A percentile compares a stretch with the other conserved stretches of the same genome.
Evolutionary conservation across 2,113 vertebrate genomes (phyloP).

Genomic region (Erythrolamprus reginae): DNA sequence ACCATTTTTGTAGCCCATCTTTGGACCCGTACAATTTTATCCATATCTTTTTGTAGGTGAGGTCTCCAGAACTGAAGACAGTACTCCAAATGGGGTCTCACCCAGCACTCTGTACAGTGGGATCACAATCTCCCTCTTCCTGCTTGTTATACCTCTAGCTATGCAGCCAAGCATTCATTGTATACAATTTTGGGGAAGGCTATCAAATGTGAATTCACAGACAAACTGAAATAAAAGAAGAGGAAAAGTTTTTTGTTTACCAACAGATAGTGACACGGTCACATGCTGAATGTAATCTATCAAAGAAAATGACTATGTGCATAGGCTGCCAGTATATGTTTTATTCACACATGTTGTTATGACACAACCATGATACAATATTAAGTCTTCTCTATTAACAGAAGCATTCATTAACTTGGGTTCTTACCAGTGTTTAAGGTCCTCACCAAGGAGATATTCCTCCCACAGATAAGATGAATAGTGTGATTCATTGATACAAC

Average conservation of each 20-base stretch:
- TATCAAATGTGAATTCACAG: background rate
- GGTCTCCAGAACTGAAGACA: too few relatives aligned
- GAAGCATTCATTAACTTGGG: constrained; percentile 41
- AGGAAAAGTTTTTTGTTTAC: background rate
- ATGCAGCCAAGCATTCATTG: too few relatives aligned
- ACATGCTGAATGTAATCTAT: background rate
- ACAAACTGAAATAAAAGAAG: background rate
- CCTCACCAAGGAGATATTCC: constrained; percentile 25
- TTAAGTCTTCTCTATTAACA: constrained; percentile 37
- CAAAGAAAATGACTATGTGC: constrained; percentile 29
- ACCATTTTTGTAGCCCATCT: too few relatives aligned
- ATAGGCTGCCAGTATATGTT: background rate
- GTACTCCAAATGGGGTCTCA: too few relatives aligned
- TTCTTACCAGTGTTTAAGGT: constrained; percentile 37
- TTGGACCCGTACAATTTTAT: too few relatives aligned
- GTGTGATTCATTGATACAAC: constrained; percentile 40
- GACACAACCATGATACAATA: constrained; percentile 31
- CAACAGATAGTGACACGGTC: background rate
- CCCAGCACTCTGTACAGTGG: too few relatives aligned
- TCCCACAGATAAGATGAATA: constrained; percentile 36
- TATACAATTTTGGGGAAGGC: background rate
- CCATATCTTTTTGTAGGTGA: too few relatives aligned
- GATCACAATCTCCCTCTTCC: too few relatives aligned
- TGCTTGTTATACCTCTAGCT: too few relatives aligned
- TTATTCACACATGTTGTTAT: constrained; percentile 13